Percentiles rank a stretch among this genome's conserved stretches.
phyloP scores from a whole-genome alignment of 2,888 invertebrate genomes.

The Dasysyrphus tricinctus region DNA sequence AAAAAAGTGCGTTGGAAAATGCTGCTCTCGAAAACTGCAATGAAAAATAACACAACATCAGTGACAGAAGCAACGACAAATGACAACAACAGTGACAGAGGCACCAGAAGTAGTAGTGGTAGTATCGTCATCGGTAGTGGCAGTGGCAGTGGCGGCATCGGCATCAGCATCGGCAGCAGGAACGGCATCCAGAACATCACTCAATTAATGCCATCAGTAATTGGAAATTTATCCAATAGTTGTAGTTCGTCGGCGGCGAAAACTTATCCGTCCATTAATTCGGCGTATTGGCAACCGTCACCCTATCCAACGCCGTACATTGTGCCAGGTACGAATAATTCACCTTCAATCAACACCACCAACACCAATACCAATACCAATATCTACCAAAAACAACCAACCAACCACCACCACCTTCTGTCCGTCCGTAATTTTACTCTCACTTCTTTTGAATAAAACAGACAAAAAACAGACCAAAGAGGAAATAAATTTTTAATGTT shows the following conservation, averaged over 20 bases:
- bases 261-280: constrained; percentile 91
- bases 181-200: constrained; percentile 78
- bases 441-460: constrained; percentile 17
- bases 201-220: constrained; percentile 82
- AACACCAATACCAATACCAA: neutral
- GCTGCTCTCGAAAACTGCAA: constrained; percentile 47
- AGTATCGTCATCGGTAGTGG: constrained; percentile 71
- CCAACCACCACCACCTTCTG: neutral
- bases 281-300: constrained; percentile 93
- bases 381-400: neutral
- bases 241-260: constrained; percentile 80
- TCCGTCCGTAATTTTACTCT: constrained; percentile 1
- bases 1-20: constrained; percentile 38
- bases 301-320: constrained; percentile 91
- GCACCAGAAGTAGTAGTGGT: constrained; percentile 55
- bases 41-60: constrained; percentile 76
- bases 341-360: constrained; percentile 50
- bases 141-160: constrained; percentile 60
- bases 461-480: constrained; percentile 45
- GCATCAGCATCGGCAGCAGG: constrained; percentile 74
- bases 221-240: constrained; percentile 82
- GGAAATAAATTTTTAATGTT: constrained; percentile 71
- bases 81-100: constrained; percentile 63
- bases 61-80: constrained; percentile 67
- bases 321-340: constrained; percentile 88